Conservation (phyloP, 2,113 vertebrate species). For the Upupa epops region DNA sequence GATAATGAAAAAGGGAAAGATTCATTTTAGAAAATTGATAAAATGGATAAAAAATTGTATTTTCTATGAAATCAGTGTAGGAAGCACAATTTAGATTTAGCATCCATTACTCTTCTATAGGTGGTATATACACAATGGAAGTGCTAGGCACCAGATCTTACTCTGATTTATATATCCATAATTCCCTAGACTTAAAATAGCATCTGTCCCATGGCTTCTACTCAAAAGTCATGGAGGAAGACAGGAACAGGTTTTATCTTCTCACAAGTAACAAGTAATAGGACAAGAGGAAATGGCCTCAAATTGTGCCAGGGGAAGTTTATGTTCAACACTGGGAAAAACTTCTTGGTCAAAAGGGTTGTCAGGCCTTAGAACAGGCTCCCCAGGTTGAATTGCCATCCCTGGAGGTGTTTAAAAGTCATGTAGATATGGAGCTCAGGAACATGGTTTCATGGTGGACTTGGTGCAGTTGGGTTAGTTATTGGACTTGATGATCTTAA, state of each 20-base stretch:
- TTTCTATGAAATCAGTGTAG: constrained; percentile 55
- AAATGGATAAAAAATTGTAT: constrained; percentile 70
- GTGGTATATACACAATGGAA: background rate
- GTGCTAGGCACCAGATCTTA: background rate
- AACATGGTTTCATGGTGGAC: no score
- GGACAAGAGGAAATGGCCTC: no score
- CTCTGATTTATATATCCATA: background rate
- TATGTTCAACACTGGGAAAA: no score
- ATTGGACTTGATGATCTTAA: no score
- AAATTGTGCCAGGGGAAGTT: no score
- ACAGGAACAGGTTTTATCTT: background rate
- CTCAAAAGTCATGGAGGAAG: background rate
- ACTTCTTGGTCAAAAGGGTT: no score
- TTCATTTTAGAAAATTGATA: constrained; percentile 76
- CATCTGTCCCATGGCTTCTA: background rate
- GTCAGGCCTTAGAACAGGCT: no score
- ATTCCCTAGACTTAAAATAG: background rate
- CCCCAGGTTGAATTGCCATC: no score
- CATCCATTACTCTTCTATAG: constrained; percentile 7
- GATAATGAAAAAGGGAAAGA: constrained; percentile 77
- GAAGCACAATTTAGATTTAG: constrained; percentile 23
- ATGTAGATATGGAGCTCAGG: no score
- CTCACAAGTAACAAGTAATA: no score
- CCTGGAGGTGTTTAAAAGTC: no score
- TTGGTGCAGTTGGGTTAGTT: no score